phyloP scores from a whole-genome alignment of 2,888 invertebrate genomes.

The Xanthostigma xanthostigma region DNA sequence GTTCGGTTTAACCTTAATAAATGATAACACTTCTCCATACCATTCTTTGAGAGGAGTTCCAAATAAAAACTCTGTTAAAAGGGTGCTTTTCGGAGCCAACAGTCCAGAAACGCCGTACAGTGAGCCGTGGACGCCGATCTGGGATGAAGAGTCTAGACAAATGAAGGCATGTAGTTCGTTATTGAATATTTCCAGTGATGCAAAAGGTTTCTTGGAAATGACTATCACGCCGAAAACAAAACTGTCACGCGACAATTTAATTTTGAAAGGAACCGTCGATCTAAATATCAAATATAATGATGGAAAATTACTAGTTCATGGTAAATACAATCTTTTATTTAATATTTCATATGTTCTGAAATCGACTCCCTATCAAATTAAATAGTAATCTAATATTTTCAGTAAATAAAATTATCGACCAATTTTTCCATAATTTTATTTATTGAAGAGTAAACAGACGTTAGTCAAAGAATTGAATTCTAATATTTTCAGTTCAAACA shows the following conservation, averaged over 20 bases:
- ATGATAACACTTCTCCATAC: conserved; percentile 37
- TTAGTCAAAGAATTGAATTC: no score
- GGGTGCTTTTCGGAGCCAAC: no score
- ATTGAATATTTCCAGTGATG: conserved; percentile 14
- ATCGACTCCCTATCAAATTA: not conserved
- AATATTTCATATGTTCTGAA: not conserved
- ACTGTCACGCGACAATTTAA: conserved; percentile 9
- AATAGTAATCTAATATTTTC: conserved; percentile 1
- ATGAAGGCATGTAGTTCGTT: conserved; percentile 9
- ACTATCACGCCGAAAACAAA: not conserved
- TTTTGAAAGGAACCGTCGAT: conserved; percentile 26
- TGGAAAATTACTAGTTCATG: conserved; percentile 25
- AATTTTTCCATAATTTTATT: no score
- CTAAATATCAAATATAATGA: conserved; percentile 23
- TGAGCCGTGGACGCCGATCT: not conserved
- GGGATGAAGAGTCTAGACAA: not conserved
- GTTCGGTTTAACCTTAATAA: conserved; percentile 32
- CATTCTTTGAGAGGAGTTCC: conserved; percentile 20
- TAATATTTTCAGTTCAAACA: not conserved
- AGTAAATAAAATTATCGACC: no score
- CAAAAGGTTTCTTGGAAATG: conserved; percentile 9
- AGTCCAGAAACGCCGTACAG: conserved; percentile 1
- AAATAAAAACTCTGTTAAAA: no score
- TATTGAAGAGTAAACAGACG: no score
- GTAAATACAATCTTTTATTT: conserved; percentile 20